Evolutionary conservation across 2,113 vertebrate species (phyloP).

Genomic region (Gila orcuttii): DNA sequence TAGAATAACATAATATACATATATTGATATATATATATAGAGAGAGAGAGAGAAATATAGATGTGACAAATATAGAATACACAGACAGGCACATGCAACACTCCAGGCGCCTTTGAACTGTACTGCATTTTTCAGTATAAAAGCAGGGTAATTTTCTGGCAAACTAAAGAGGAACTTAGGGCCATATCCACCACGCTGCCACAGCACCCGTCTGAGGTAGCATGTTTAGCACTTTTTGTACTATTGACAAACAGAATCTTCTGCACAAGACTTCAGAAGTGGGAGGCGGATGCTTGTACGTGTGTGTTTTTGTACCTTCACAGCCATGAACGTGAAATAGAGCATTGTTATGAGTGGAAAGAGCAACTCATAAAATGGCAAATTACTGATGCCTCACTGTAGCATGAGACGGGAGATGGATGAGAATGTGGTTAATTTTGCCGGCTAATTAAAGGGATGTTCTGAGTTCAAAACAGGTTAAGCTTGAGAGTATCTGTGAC

Average conservation of each 20-base stretch:
- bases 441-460: slow-evolving; percentile 1
- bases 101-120: slow-evolving; percentile 73
- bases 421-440: not conserved
- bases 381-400: slow-evolving; percentile 38
- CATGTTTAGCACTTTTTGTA: slow-evolving; percentile 69
- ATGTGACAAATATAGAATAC: too few relatives aligned
- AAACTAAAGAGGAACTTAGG: slow-evolving; percentile 77
- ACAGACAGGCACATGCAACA: slow-evolving; percentile 53
- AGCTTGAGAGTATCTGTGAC: not conserved
- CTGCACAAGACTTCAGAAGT: slow-evolving; percentile 36
- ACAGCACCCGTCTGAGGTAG: slow-evolving; percentile 56
- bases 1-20: not conserved
- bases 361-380: slow-evolving; percentile 31
- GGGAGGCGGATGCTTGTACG: slow-evolving; percentile 43
- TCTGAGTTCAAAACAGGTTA: not conserved
- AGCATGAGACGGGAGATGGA: slow-evolving; percentile 21
- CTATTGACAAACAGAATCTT: slow-evolving; percentile 54
- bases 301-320: slow-evolving; percentile 58
- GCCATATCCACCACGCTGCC: slow-evolving; percentile 74
- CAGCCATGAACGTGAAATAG: slow-evolving; percentile 58
- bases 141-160: slow-evolving; percentile 79
- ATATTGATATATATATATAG: slow-evolving; percentile 3
- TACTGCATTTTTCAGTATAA: slow-evolving; percentile 71
- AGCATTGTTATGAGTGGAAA: slow-evolving; percentile 35
- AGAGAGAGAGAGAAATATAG: not conserved